phyloP scores from a whole-genome alignment of 2,113 vertebrate genomes.

The Amazona guildingii region DNA sequence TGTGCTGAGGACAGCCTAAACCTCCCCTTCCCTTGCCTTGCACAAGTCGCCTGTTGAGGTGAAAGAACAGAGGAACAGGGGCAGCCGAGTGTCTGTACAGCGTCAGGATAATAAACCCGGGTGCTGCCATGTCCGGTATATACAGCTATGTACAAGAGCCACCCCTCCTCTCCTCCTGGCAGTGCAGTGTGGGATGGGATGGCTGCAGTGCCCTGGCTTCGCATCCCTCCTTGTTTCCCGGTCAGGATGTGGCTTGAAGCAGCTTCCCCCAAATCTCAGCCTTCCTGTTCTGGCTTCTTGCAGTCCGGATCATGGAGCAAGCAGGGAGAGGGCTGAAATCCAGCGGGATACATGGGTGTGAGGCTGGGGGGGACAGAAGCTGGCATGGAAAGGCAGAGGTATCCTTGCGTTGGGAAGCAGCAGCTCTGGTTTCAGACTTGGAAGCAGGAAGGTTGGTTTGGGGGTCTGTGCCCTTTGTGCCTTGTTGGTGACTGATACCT shows the following conservation, averaged over 20 bases:
- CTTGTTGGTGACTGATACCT: neutral
- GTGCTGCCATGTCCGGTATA: neutral
- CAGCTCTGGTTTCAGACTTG: neutral
- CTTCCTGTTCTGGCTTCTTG: neutral
- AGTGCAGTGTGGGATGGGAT: accelerated
- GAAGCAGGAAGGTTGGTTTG: neutral
- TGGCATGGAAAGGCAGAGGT: neutral
- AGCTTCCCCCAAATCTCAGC: neutral
- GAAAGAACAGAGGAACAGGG: neutral
- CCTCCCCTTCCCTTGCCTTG: neutral
- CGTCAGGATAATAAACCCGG: accelerated
- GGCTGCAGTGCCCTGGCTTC: neutral
- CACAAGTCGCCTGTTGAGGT: neutral
- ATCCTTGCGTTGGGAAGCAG: neutral
- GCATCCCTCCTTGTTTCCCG: accelerated
- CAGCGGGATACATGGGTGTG: accelerated
- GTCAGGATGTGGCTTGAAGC: accelerated
- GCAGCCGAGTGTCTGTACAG: neutral
- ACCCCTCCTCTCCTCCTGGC: neutral
- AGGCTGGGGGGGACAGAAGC: neutral
- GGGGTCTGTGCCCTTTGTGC: neutral
- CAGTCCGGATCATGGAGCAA: neutral
- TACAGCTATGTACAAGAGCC: slow-evolving; percentile 13
- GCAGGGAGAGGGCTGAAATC: neutral
- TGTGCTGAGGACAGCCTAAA: accelerated